These are phyloP conservation scores for Thripadectes ignobilis DNA, from an alignment of 2,797 vertebrate species.

Conservation along the genomic window DNA sequence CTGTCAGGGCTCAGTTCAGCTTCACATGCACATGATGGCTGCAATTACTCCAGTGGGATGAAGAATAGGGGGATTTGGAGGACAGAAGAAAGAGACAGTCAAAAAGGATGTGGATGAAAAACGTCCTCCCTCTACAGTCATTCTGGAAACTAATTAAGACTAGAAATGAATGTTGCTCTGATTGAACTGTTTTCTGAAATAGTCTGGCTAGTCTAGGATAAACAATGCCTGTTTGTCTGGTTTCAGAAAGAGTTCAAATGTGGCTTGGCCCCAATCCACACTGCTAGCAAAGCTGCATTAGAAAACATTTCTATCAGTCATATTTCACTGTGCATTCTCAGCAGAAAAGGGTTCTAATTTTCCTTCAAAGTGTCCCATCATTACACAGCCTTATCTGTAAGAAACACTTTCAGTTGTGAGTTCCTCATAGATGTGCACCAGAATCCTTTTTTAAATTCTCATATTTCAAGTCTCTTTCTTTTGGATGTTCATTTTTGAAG, in stretches of 20 bases:
- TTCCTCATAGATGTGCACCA: not conserved
- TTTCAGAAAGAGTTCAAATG: conserved; percentile 38
- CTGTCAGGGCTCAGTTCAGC: not conserved
- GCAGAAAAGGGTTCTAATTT: not conserved
- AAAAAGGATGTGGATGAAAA: not conserved
- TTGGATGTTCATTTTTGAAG: not conserved
- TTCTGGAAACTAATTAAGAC: conserved; percentile 26
- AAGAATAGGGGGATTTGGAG: not conserved
- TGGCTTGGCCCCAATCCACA: conserved; percentile 22
- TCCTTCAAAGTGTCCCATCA: not conserved
- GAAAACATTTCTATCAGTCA: not conserved
- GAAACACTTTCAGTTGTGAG: not conserved
- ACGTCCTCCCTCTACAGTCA: not conserved
- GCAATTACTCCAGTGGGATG: not conserved
- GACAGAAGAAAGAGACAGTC: not conserved
- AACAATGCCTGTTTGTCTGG: conserved; percentile 48
- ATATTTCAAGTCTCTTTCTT: not conserved
- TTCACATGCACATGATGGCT: not conserved
- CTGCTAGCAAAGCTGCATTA: not conserved
- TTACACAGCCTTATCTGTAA: not conserved
- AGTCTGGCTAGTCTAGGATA: conserved; percentile 36
- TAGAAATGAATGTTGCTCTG: not conserved
- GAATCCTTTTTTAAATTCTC: not conserved
- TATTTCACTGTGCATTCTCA: not conserved
- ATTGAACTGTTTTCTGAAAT: not conserved